phyloP scores from a whole-genome alignment of 1,140 invertebrate species.

The Limonius californicus region DNA sequence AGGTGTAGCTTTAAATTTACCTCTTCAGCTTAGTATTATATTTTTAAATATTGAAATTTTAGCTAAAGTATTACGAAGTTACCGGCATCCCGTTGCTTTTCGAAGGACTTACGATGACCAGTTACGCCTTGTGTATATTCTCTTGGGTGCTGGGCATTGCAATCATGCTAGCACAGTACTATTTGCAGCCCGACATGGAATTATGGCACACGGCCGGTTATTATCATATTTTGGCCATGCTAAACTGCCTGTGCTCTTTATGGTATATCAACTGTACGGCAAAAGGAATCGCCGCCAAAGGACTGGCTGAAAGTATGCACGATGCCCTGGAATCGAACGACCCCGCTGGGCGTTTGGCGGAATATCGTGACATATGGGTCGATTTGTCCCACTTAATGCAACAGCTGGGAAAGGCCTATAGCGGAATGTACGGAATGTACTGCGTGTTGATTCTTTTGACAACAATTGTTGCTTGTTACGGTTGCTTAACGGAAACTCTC shows the following conservation, averaged over 20 bases:
- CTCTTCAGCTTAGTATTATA: too few species aligned
- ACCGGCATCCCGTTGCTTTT: slow-evolving; percentile 61
- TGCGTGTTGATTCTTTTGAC: slow-evolving; percentile 66
- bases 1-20: too few species aligned
- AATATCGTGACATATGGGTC: slow-evolving; percentile 63
- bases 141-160: slow-evolving; percentile 59
- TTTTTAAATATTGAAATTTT: slow-evolving; percentile 39
- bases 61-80: slow-evolving; percentile 61
- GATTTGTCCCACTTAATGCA: slow-evolving; percentile 70
- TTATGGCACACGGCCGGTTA: slow-evolving; percentile 66
- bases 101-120: slow-evolving; percentile 56
- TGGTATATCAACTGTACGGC: slow-evolving; percentile 66
- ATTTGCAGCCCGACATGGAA: slow-evolving; percentile 62
- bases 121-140: slow-evolving; percentile 58
- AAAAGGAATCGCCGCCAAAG: slow-evolving; percentile 56
- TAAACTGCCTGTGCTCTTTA: slow-evolving; percentile 62
- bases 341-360: slow-evolving; percentile 57
- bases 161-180: slow-evolving; percentile 61
- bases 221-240: slow-evolving; percentile 65
- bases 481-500: slow-evolving; percentile 62
- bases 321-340: slow-evolving; percentile 55
- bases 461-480: slow-evolving; percentile 63
- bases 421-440: slow-evolving; percentile 67
- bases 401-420: slow-evolving; percentile 63
- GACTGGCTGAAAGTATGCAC: slow-evolving; percentile 56